Evolutionary conservation across 2,888 invertebrate species (phyloP).

Genomic region (Branchipolynoe longqiensis): DNA sequence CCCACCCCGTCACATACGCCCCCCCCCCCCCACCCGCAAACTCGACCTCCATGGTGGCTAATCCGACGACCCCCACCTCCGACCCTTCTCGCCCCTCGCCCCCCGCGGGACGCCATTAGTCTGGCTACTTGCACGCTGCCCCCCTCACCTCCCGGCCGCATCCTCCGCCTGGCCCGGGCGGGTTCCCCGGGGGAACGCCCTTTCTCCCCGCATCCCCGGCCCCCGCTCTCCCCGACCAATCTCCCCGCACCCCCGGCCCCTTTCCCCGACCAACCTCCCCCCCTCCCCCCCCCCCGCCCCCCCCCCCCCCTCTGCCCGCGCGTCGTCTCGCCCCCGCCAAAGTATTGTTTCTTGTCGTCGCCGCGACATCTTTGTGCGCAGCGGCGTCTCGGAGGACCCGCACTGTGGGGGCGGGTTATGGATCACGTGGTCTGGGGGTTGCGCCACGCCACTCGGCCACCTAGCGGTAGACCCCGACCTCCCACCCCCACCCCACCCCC

Average conservation of each 20-base stretch:
- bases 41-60: background rate
- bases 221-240: background rate
- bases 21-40: background rate
- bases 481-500: too few species aligned
- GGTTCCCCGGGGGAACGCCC: conserved; percentile 17
- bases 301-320: background rate
- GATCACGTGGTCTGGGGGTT: background rate
- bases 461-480: too few species aligned
- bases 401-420: conserved; percentile 16
- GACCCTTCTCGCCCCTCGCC: background rate
- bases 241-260: background rate
- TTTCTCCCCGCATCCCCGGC: background rate
- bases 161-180: background rate
- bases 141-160: conserved; percentile 1
- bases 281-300: background rate
- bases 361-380: conserved; percentile 38
- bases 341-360: conserved; percentile 52
- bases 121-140: conserved; percentile 25
- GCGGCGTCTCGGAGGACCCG: conserved; percentile 28
- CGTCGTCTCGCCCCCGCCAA: background rate
- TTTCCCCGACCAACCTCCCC: background rate
- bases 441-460: too few species aligned
- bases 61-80: background rate
- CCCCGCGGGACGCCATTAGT: conserved; percentile 51
- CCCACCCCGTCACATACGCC: background rate